phyloP scores from a whole-genome alignment of 2,113 vertebrate genomes.

The Crocuta crocuta region DNA sequence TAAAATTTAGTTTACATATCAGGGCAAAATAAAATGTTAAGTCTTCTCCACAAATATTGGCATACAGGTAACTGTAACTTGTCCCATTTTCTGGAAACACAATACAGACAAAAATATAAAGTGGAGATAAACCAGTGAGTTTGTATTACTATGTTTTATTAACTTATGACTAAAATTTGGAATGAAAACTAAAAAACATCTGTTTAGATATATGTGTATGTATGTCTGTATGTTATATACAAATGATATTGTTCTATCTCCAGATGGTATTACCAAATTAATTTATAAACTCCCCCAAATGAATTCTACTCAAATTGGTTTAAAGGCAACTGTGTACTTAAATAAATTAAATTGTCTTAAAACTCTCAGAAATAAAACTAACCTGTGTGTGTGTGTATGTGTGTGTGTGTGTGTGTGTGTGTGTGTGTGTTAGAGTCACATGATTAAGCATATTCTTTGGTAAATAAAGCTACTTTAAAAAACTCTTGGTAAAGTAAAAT shows the following conservation, averaged over 20 bases:
- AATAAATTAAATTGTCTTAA: neutral
- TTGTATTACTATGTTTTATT: neutral
- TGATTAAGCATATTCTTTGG: neutral
- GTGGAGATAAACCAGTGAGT: neutral
- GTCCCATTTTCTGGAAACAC: neutral
- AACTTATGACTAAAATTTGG: neutral
- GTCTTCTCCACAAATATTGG: neutral
- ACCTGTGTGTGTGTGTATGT: neutral
- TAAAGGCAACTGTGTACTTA: neutral
- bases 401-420: neutral
- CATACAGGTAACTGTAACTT: neutral
- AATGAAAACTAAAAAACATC: neutral
- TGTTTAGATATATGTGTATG: neutral
- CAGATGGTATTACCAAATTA: neutral
- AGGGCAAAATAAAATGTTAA: slow-evolving; percentile 1
- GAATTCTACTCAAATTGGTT: neutral
- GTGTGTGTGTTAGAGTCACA: neutral
- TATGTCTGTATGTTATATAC: neutral
- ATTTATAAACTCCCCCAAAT: neutral
- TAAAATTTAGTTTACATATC: neutral
- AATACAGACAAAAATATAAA: neutral
- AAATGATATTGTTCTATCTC: neutral
- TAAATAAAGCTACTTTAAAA: neutral
- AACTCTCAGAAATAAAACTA: neutral
- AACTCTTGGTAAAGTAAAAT: neutral